phyloP scores from a whole-genome alignment of 2,113 vertebrate species.

The Toxostoma redivivum region DNA sequence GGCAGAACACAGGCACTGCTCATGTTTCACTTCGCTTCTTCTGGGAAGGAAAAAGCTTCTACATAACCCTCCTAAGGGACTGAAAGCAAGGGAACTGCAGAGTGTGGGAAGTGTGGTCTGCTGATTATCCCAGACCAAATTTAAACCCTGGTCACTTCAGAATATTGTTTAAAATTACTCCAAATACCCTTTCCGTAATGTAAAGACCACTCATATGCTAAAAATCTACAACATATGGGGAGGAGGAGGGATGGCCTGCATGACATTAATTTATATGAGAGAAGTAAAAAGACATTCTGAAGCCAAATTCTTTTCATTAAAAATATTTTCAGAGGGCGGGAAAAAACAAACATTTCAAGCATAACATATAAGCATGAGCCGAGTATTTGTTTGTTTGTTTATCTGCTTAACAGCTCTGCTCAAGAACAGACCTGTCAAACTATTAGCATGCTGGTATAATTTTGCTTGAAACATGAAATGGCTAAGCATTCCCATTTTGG shows the following conservation, averaged over 20 bases:
- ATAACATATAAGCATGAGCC: neutral
- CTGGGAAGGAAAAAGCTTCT: constrained; percentile 9
- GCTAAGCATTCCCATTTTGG: neutral
- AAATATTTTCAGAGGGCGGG: neutral
- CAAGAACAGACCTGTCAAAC: constrained; percentile 38
- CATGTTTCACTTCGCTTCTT: neutral
- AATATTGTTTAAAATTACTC: constrained; percentile 16
- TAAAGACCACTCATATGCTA: neutral
- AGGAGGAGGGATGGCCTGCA: neutral
- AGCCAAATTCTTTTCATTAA: neutral
- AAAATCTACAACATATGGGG: neutral
- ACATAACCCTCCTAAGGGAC: constrained; percentile 30
- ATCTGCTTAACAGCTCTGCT: constrained; percentile 10
- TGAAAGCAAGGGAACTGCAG: constrained; percentile 18
- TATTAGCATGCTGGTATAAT: neutral
- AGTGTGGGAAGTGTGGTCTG: constrained; percentile 63
- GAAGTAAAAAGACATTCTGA: constrained; percentile 5
- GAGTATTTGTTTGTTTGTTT: constrained; percentile 39
- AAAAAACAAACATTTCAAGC: neutral
- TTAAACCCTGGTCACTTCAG: constrained; percentile 20
- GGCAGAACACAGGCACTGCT: neutral
- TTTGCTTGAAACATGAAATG: neutral
- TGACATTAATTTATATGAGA: neutral
- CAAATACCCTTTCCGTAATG: neutral
- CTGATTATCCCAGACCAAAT: constrained; percentile 57